Percentiles rank a stretch among this genome's conserved stretches.
These are phyloP conservation scores for Pygoscelis antarcticus DNA, from an alignment of 2,113 vertebrate species.

Conservation along the genomic window DNA sequence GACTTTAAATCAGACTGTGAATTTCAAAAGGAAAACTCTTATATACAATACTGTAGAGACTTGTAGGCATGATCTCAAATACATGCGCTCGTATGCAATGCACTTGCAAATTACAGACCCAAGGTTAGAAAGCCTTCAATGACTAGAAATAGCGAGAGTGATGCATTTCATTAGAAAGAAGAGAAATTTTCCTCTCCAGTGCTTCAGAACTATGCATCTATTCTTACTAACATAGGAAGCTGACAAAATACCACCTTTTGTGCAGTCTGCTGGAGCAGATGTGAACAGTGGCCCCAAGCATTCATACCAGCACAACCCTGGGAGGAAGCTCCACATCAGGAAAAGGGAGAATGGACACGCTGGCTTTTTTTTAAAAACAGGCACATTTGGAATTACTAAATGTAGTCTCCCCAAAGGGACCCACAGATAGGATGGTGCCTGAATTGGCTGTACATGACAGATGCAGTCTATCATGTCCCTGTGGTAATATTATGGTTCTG, in stretches of 20 bases:
- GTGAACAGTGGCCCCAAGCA: not conserved
- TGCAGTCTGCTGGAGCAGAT: not conserved
- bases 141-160: not conserved
- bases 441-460: not conserved
- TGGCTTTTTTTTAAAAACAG: not conserved
- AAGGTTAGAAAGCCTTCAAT: not conserved
- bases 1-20: not conserved
- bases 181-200: not conserved
- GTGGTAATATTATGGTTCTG: not conserved
- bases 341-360: not conserved
- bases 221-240: not conserved
- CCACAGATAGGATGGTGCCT: not conserved
- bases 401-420: not conserved
- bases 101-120: not conserved
- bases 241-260: not conserved
- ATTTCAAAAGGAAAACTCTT: not conserved
- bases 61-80: not conserved
- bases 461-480: not conserved
- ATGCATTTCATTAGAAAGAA: not conserved
- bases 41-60: not conserved
- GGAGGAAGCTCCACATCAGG: not conserved
- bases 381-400: not conserved
- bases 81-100: fast-evolving
- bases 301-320: not conserved
- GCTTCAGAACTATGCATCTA: not conserved